Evolutionary conservation across 2,888 invertebrate species (phyloP), one percentile per base, ranked within the genome.

Genomic region (Noctua fimbriata): DNA sequence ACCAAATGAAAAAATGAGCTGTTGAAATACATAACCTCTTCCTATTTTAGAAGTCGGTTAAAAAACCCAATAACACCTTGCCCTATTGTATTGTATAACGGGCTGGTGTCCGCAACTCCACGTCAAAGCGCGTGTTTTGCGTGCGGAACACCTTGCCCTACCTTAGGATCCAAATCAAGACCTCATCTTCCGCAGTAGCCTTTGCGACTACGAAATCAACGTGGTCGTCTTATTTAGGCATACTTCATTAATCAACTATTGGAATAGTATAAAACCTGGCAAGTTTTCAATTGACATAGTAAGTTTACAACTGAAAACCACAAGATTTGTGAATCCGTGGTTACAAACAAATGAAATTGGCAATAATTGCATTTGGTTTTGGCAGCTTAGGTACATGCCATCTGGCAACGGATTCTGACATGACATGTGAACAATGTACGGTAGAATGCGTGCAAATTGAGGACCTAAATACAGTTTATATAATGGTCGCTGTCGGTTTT

Each of bases 301-400:
- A 41, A 58, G 47, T 72, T 78, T 65, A 69, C 55, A 69, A 71
- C 36, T 55, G 21, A 18, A 79, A 67, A 41, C 52, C 41, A 1
- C 71, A 78, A 72, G 21, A 78, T 69, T 83, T 69, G 78, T 55
- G 71, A 55, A 63, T 18, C n/a, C 6, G 60, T 66, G 65, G 69
- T 63, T 36, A 47, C 71, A 67, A 66, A 73, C 73, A 32, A 82
- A 66, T 82, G 55, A 32, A 58, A 76, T 83, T 83, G 70, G 73
- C 81, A 49, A 76, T 83, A 49, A 85, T 85, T 85, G 66, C 47
- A 41, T 47, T 73, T 18, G 52, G 41, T 81, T 85, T 55, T 83
- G 69, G 83, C 76, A 85, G 66, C 69, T 70, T 10, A 32, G 52
- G 36, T 63, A 55, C 70, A 44, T 18, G 67, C 6, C 47, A 63